Evolutionary conservation across 1,140 invertebrate genomes (phyloP).

Genomic region (Drosophila orena): DNA sequence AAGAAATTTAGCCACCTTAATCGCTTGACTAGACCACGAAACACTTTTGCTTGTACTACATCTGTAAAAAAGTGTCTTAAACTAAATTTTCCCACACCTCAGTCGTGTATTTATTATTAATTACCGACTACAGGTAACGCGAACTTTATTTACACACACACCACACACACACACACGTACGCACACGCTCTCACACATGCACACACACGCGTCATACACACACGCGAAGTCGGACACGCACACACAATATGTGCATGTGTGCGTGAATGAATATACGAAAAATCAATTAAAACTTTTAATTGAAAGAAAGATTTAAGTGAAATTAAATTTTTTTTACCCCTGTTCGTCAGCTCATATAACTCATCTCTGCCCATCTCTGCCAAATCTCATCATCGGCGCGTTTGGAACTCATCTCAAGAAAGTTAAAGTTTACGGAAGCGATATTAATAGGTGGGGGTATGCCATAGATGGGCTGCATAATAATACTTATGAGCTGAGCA

Average conservation of each 20-base stretch:
- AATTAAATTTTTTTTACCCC: conserved; percentile 46
- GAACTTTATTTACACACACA: neutral
- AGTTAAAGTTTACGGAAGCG: conserved; percentile 7
- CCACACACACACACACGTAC: neutral
- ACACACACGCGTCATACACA: neutral
- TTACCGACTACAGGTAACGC: conserved; percentile 10
- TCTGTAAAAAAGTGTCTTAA: neutral
- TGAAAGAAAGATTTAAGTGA: conserved; percentile 78
- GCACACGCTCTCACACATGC: neutral
- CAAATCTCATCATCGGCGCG: neutral
- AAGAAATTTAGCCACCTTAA: too few species aligned
- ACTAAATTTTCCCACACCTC: conserved; percentile 4
- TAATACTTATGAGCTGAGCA: neutral
- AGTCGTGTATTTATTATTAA: conserved; percentile 7
- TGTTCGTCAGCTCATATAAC: neutral
- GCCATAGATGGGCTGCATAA: neutral
- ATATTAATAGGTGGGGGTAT: neutral
- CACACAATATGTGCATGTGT: conserved; percentile 9
- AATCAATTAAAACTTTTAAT: conserved; percentile 80
- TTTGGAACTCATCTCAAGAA: conserved; percentile 3
- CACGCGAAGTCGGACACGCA: neutral
- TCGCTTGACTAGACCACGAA: too few species aligned
- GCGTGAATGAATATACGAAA: conserved; percentile 43
- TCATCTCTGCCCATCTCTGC: conserved; percentile 10
- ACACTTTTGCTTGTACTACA: neutral